A percentile compares a stretch with the other conserved stretches of the same genome.
phyloP scores from a whole-genome alignment of 2,888 invertebrate species.

The Noctua janthe region DNA sequence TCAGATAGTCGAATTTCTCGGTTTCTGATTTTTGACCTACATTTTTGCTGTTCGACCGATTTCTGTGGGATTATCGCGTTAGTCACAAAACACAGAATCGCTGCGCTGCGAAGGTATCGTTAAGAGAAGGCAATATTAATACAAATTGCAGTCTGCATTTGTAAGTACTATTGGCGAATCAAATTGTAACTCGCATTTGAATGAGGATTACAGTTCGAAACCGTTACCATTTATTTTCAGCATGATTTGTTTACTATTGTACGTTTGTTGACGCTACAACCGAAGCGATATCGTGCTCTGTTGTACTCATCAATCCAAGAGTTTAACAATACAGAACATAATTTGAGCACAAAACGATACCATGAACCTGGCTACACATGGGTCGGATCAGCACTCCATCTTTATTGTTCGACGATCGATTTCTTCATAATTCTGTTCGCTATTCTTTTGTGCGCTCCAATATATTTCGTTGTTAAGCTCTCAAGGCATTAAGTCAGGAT shows the following conservation, averaged over 20 bases:
- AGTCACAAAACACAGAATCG: not conserved
- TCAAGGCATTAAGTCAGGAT: conserved; percentile 37
- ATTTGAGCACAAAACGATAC: not conserved
- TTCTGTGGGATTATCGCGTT: not conserved
- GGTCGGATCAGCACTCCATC: not conserved
- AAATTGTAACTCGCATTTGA: not conserved
- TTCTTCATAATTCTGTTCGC: conserved; percentile 42
- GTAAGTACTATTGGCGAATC: not conserved
- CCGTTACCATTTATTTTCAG: not conserved
- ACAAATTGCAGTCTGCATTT: not conserved
- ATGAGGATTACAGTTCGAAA: not conserved
- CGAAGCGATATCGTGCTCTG: not conserved
- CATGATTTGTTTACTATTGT: not conserved
- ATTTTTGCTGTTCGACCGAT: not conserved
- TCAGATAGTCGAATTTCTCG: not conserved
- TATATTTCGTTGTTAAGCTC: conserved; percentile 42
- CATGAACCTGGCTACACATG: not conserved
- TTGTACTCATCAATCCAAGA: not conserved
- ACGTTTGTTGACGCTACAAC: not conserved
- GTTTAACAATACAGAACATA: not conserved
- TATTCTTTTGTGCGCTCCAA: conserved; percentile 29
- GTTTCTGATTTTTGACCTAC: not conserved
- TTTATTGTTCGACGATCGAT: conserved; percentile 39
- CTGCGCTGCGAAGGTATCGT: not conserved
- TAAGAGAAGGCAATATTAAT: not conserved